These are phyloP conservation scores for Ibycter americanus DNA, from an alignment of 2,797 vertebrate species.

Conservation along the genomic window DNA sequence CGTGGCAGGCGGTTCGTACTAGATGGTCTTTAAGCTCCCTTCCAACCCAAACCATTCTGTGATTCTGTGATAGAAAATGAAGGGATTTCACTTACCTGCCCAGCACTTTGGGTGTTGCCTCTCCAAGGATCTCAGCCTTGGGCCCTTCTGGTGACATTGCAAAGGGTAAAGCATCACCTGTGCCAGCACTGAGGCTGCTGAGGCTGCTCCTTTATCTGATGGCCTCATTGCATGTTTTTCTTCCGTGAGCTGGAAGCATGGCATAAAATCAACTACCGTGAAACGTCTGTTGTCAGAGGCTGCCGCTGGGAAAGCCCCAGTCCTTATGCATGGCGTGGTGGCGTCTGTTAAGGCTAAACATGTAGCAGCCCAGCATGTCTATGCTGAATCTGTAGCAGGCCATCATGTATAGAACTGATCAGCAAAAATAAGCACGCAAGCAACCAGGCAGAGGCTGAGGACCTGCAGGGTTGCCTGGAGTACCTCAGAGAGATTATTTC, in stretches of 20 bases:
- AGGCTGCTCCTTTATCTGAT: background rate
- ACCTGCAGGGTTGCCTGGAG: background rate
- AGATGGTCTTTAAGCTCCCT: no score
- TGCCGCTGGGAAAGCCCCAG: background rate
- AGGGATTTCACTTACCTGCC: background rate
- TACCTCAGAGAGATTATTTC: background rate
- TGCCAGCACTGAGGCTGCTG: background rate
- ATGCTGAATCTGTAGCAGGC: background rate
- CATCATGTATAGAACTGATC: fast-evolving
- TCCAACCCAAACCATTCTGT: no score
- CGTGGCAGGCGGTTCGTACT: no score
- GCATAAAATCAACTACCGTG: background rate
- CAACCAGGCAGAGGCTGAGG: background rate
- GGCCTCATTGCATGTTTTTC: background rate
- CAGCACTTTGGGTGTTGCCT: background rate
- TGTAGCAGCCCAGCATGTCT: background rate
- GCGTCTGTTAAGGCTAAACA: background rate
- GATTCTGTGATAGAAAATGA: background rate
- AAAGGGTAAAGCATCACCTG: background rate
- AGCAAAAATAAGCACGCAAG: fast-evolving
- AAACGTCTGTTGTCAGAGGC: background rate
- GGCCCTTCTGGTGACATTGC: background rate
- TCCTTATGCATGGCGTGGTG: background rate
- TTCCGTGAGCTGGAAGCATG: background rate
- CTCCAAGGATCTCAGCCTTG: fast-evolving